Percentiles rank a stretch among this genome's conserved stretches.
Conservation (phyloP, 2,888 invertebrate genomes). For the Pollenia angustigena region DNA sequence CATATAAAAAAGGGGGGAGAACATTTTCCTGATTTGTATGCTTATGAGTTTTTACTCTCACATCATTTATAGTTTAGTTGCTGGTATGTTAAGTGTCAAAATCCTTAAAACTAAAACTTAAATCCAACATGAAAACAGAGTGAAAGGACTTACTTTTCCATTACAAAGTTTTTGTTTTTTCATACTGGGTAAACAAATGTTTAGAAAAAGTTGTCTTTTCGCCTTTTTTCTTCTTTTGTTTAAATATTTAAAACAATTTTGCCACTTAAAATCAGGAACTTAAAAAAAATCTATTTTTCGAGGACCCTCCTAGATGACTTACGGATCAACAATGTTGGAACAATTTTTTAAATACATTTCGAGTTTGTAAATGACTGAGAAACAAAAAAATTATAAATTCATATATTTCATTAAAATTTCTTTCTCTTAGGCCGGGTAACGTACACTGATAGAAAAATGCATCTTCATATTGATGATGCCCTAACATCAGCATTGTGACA, state of each 20-base stretch:
- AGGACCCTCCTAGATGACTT: too few species aligned
- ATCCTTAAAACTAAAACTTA: constrained; percentile 55
- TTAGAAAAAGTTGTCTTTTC: constrained; percentile 24
- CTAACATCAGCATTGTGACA: too few species aligned
- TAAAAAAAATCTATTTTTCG: too few species aligned
- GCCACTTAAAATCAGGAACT: not conserved
- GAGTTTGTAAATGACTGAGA: too few species aligned
- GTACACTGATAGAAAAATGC: too few species aligned
- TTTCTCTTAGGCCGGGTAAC: too few species aligned
- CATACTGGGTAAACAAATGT: constrained; percentile 23
- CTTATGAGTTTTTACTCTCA: constrained; percentile 25
- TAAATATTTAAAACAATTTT: constrained; percentile 12
- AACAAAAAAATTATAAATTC: too few species aligned
- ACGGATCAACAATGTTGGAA: too few species aligned
- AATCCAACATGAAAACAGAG: constrained; percentile 3
- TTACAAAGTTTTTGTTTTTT: constrained; percentile 24
- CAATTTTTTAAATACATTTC: too few species aligned
- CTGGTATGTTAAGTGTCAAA: constrained; percentile 67
- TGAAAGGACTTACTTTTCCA: constrained; percentile 16
- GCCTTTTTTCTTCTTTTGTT: not conserved
- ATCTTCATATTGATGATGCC: too few species aligned
- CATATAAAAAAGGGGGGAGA: not conserved
- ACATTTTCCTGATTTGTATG: constrained; percentile 1
- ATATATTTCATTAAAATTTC: too few species aligned
- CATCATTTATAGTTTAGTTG: constrained; percentile 54